phyloP scores from a whole-genome alignment of 2,888 invertebrate species.

The Pammene aurita region DNA sequence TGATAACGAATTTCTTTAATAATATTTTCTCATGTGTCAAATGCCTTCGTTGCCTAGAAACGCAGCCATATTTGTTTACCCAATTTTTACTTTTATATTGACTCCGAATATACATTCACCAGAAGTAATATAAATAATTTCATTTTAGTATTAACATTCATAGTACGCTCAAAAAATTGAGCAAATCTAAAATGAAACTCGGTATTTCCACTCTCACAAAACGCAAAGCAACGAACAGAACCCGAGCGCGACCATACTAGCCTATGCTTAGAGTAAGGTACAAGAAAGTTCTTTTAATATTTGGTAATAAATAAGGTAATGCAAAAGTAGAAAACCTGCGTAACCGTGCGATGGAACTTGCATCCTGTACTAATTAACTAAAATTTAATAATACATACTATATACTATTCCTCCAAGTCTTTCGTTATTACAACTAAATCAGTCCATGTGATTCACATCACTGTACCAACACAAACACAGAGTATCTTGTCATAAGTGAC shows the following conservation, averaged over 20 bases:
- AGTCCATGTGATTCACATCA: constrained; percentile 36
- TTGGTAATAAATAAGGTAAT: constrained; percentile 43
- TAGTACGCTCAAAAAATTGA: constrained; percentile 39
- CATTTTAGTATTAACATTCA: constrained; percentile 22
- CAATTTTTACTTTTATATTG: too few relatives aligned
- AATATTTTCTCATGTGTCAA: too few relatives aligned
- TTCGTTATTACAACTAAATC: constrained; percentile 33
- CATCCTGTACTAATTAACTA: constrained; percentile 37
- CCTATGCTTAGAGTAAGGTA: constrained; percentile 35
- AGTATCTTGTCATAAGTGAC: not conserved
- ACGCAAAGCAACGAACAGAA: constrained; percentile 14
- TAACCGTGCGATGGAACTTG: constrained; percentile 40
- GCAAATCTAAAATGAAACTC: constrained; percentile 36
- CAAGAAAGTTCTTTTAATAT: constrained; percentile 38
- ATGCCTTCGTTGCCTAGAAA: too few relatives aligned
- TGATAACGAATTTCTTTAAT: too few relatives aligned
- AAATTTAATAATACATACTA: constrained; percentile 19
- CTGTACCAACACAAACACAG: constrained; percentile 10
- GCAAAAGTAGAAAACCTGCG: constrained; percentile 41
- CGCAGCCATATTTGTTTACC: too few relatives aligned
- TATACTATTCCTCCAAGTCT: constrained; percentile 23
- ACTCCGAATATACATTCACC: not conserved
- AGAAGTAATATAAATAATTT: constrained; percentile 21
- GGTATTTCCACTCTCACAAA: constrained; percentile 33
- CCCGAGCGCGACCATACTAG: constrained; percentile 35